Base-by-base conservation (phyloP, 2,888 invertebrate genomes). In the Sylvicola cinctus region DNA sequence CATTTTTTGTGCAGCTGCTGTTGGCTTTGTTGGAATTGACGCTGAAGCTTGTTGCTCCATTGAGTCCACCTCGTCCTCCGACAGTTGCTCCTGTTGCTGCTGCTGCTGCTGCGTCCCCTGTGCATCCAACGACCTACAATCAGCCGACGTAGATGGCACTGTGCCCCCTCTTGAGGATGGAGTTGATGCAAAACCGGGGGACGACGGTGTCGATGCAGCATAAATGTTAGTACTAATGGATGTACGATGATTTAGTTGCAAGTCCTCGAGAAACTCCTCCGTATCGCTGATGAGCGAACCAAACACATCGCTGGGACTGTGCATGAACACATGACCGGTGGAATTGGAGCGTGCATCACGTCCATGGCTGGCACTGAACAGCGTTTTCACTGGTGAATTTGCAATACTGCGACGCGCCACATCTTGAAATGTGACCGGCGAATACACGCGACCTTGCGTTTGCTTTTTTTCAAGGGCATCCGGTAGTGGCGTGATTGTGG, bases 351-450 rank as follows among this genome's bases (percentile, higher is more conserved):
- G 63, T 1, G 70, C 65, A 44, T 72, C 78, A 27, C 53, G 47
- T n/a, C 41, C 47, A 35, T 37, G 36, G n/a, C 29, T 36, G 41
- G 48, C 50, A 15, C 47, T 48, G 34, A 54, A 52, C 7, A 54
- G 39, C 25, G 51, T 56, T 44, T 69, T 66, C 3, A 68, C 73
- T 0, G 81, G 80, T 0, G 79, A 80, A 50, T 74, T 79, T 1
- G 74, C 77, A 38, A 76, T 72, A 46, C 81, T 81, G 35, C 77
- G 60, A n/a, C 74, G 58, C 0, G 79, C 80, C 1, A 83, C 78
- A 49, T 83, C 83, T 48, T 81, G 74, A 46, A 83, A 81, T 1
- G 81, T 84, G 13, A 84, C 77, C 0, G 84, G 84, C 0, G 83
- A 81, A 52, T 84, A 84, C 42, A 76, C 73, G 34, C 74, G 63